Base-by-base conservation (phyloP, 1,140 invertebrate species). In the Metopolophium dirhodum region DNA sequence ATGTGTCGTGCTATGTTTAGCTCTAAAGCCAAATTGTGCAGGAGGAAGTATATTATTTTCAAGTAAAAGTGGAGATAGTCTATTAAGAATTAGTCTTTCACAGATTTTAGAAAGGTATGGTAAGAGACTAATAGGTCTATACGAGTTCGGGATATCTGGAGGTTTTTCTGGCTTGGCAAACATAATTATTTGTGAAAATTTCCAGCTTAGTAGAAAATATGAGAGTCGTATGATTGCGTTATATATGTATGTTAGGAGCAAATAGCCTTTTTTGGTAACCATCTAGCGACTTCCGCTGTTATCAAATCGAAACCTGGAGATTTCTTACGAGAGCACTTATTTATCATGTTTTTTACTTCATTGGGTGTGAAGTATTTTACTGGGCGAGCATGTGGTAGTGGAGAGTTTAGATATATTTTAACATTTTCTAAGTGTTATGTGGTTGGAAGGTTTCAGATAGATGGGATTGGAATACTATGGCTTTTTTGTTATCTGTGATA, bases 321-420 rank as follows among this genome's bases (percentile, higher is more conserved):
- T 89, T 89, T 89, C 37, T 89, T 89, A 7, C 4, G 30, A 51
- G 49, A 51, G 3, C 11, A 89, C 30, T 89, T 89, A 37, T 23
- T 35, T 37, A 89, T 89, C 2, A 89, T 89, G 26, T 51, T 49
- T 89, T 89, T 89, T 11, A 89, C 20, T 51, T 89, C 87, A 11
- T 89, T 89, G 14, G 87, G 51, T 6, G 49, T 89, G 7, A 51
- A 89, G 49, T 89, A 89, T 89, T 89, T 89, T 51, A 20, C 2
- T 22, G 30, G 49, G 37, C 1, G 3, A 51, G 11, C 51, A 8
- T 2, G 0, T 51, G 87, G 30, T 35, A 89, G 22, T 35, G 30
- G 49, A 35, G n/a, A 51, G 14, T 54, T 22, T 51, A 89, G 37
- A 54, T 37, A 51, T 51, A 8, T 89, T 54, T 54, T 35, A 89